Conservation (phyloP, 2,797 vertebrate genomes). For the Anniella stebbinsi region DNA sequence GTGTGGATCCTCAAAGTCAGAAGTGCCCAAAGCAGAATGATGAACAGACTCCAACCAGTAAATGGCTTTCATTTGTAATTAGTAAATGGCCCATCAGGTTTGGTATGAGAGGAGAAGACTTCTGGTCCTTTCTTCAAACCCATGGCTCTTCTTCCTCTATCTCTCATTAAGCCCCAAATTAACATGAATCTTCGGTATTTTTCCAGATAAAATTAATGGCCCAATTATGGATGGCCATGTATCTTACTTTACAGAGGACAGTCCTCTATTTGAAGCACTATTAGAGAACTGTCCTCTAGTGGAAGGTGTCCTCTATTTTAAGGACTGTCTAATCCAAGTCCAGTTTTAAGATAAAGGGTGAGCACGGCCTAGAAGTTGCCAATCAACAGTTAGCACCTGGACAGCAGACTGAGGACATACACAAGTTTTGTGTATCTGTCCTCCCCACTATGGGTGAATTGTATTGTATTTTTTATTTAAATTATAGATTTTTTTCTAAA, state of each 20-base stretch:
- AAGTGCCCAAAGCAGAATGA: not conserved
- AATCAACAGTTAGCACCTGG: not conserved
- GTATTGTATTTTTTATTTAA: too few species aligned
- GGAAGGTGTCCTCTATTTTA: not conserved
- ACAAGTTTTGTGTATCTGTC: too few species aligned
- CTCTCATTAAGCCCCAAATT: not conserved
- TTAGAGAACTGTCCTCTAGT: not conserved
- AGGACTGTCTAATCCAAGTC: not conserved
- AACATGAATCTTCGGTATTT: not conserved
- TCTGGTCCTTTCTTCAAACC: not conserved
- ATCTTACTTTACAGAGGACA: not conserved
- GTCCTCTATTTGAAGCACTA: not conserved
- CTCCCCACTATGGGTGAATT: too few species aligned
- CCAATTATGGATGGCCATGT: not conserved
- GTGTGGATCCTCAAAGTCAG: not conserved
- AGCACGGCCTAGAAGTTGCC: not conserved
- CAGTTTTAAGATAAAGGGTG: not conserved
- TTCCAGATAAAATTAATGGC: not conserved
- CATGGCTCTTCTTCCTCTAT: too few species aligned
- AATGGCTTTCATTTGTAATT: not conserved
- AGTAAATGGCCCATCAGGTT: not conserved
- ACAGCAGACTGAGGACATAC: too few species aligned
- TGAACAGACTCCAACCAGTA: not conserved
- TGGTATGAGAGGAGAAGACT: not conserved
- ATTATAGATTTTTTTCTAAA: too few species aligned